Base-by-base conservation (phyloP, 2,113 vertebrate species). In the Casuarius casuarius region DNA sequence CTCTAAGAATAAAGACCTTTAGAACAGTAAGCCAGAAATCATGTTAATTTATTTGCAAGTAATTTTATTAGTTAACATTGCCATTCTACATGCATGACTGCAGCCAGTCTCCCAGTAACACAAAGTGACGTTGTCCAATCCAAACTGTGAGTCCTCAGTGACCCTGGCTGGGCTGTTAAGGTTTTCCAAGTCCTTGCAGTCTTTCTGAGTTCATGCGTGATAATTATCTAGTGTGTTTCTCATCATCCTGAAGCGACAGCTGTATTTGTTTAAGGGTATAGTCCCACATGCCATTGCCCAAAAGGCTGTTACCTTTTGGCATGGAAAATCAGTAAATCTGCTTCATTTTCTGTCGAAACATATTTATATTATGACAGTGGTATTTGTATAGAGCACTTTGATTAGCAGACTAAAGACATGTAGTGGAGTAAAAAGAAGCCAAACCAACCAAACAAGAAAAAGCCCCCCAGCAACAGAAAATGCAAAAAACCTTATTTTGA, bases 81-180 rank as follows among this genome's bases (percentile, higher is more conserved):
- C 91, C 76, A 83, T 87, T 96, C 70, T 79, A 35, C 91, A 77
- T 72, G 65, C 95, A 91, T 97, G 96, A 89, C 92, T 96, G 96
- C 96, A 65, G 44, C 96, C 90, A 75, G 35, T 90, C 61, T 78
- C 52, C 25, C 1, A 5, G 58, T 67, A 71, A 59, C 81, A 17
- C 52, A 67, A 80, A 72, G 78, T 93, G 63, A 89, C 91, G 71
- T 28, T 59, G 5, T 25, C 28, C 38, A 62, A 76, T 92, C 71
- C 58, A 11, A 10, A 65, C 56, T 54, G 8, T 1, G 2, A 51
- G 84, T 75, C 78, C 87, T 84, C 66, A n/a, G 7, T 65, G 15
- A 77, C 22, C 84, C 76, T 48, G 22, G 5, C 33, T 29, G 51
- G 71, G 12, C 74, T 82, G 91, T 92, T 95, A 91, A 96, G 88